Conservation (phyloP, 2,888 invertebrate species). For the Drosophila heteroneura region DNA sequence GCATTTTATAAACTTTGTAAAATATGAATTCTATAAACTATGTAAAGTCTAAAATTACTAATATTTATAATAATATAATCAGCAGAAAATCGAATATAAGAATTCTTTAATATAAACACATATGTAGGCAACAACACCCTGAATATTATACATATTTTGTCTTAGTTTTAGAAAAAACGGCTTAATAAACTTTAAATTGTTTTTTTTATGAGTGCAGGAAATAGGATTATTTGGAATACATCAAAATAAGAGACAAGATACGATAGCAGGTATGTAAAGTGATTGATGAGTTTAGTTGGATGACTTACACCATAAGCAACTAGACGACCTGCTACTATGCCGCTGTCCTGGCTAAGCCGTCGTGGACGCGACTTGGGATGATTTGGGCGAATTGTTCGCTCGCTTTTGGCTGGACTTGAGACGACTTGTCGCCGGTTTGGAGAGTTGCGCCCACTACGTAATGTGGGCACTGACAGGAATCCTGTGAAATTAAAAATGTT, state of each 20-base stretch:
- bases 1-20: not conserved
- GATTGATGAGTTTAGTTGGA: too few relatives aligned
- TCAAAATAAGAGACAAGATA: not conserved
- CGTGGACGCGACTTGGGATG: constrained; percentile 69
- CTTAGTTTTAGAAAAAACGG: too few relatives aligned
- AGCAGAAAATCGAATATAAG: not conserved
- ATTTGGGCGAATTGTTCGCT: constrained; percentile 65
- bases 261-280: not conserved
- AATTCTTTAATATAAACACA: not conserved
- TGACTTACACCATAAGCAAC: constrained; percentile 73
- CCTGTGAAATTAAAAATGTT: constrained; percentile 46
- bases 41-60: not conserved
- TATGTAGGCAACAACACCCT: too few relatives aligned
- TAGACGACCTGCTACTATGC: constrained; percentile 82
- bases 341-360: constrained; percentile 84
- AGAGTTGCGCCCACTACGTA: constrained; percentile 71
- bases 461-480: constrained; percentile 83
- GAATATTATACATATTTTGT: not conserved
- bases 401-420: constrained; percentile 84
- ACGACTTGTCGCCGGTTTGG: constrained; percentile 77
- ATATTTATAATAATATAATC: not conserved
- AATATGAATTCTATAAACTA: not conserved
- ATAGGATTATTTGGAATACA: not conserved
- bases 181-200: not conserved
- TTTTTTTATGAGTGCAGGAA: not conserved